Conservation (phyloP, 2,797 vertebrate species). For the Spizella passerina region DNA sequence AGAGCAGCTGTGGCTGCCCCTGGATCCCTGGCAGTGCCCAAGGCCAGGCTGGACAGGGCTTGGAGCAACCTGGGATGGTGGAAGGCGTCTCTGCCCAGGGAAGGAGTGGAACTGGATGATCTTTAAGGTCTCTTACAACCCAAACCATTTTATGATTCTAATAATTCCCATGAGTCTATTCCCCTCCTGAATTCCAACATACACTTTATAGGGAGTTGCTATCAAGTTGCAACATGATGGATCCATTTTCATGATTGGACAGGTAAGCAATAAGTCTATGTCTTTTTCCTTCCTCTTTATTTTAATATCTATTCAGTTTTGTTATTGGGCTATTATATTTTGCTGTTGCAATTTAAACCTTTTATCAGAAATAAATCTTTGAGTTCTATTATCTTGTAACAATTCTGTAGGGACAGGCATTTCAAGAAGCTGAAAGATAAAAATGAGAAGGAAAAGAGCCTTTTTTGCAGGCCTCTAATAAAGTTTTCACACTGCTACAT, state of each 20-base stretch:
- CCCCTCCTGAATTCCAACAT: neutral
- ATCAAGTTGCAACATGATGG: neutral
- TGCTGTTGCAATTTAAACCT: constrained; percentile 50
- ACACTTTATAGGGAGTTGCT: neutral
- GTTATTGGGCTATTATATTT: constrained; percentile 31
- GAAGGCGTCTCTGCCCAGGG: neutral
- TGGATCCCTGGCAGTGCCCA: neutral
- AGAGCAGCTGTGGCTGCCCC: neutral
- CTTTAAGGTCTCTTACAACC: neutral
- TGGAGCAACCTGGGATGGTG: fast-evolving
- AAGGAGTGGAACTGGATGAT: neutral
- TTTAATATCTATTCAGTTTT: constrained; percentile 8
- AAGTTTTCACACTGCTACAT: neutral
- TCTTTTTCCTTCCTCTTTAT: neutral
- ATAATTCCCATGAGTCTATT: neutral
- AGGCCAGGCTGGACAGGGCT: fast-evolving
- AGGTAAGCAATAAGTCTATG: constrained; percentile 12
- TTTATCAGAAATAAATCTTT: constrained; percentile 51
- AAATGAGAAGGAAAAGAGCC: neutral
- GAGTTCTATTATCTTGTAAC: constrained; percentile 12
- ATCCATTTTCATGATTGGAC: neutral
- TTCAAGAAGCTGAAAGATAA: constrained; percentile 21
- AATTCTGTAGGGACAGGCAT: constrained; percentile 12
- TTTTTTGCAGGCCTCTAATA: neutral
- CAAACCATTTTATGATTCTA: neutral